Percentiles rank a stretch among this genome's conserved stretches.
Conservation (phyloP, 2,113 vertebrate species). For the Dipodomys spectabilis region DNA sequence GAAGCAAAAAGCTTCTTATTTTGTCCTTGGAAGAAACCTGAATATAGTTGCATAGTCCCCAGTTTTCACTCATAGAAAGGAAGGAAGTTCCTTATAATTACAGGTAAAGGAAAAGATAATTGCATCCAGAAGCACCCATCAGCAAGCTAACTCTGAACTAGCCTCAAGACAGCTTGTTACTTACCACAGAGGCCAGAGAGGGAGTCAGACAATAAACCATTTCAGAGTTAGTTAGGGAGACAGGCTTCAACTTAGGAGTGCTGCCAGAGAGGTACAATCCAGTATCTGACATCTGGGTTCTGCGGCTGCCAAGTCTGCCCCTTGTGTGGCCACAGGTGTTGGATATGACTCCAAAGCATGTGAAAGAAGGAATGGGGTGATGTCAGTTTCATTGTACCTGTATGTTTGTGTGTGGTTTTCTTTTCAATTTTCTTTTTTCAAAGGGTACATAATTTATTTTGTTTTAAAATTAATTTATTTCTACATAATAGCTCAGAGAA, state of each 20-base stretch:
- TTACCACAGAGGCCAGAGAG: slow-evolving; percentile 43
- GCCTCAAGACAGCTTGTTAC: slow-evolving; percentile 48
- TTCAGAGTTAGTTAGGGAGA: slow-evolving; percentile 71
- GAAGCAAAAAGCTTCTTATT: slow-evolving; percentile 72
- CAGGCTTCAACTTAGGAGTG: slow-evolving; percentile 57
- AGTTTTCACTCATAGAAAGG: slow-evolving; percentile 71
- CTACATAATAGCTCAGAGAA: background rate
- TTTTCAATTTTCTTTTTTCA: slow-evolving; percentile 45
- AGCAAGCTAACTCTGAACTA: slow-evolving; percentile 45
- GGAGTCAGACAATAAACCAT: slow-evolving; percentile 22
- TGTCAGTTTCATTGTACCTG: slow-evolving; percentile 16
- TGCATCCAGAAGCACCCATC: slow-evolving; percentile 72
- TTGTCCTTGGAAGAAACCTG: slow-evolving; percentile 70
- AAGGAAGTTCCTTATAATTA: slow-evolving; percentile 65
- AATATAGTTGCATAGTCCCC: slow-evolving; percentile 50
- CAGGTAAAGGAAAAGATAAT: slow-evolving; percentile 79
- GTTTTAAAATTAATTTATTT: slow-evolving; percentile 58
- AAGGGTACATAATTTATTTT: slow-evolving; percentile 55
- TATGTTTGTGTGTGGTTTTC: background rate
- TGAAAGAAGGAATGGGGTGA: background rate
- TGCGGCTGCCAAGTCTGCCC: slow-evolving; percentile 62
- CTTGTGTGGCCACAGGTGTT: slow-evolving; percentile 67
- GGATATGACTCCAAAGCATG: slow-evolving; percentile 40
- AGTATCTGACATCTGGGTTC: slow-evolving; percentile 53
- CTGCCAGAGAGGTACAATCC: slow-evolving; percentile 38